Base-by-base conservation (phyloP, 1,140 invertebrate species). In the Pogonognathellus flavescens region DNA sequence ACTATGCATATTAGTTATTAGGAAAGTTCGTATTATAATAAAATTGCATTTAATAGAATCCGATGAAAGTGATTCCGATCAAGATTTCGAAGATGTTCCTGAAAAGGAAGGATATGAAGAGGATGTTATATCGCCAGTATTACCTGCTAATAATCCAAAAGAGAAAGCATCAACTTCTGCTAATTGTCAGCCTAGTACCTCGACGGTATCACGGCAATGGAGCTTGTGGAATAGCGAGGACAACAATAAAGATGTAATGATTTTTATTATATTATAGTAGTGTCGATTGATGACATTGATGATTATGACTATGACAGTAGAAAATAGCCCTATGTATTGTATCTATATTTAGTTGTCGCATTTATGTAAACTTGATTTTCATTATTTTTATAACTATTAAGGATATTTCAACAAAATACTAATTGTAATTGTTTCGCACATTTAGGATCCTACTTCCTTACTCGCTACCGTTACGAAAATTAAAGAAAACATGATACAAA, bases 51-150 rank as follows among this genome's bases (percentile, higher is more conserved):
- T 5, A 31, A 31, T 20, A 11, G 10, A 22, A 6, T 60, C 20
- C n/a, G 16, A 85, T 31, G 85, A 25, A 14, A 52, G 81, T 18
- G 50, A 84, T 49, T 88, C 88, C 49, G 91, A 91, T 80, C 88
- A 89, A 22, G 91, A 91, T 84, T 91, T 91, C 86, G 89, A 90
- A 88, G 90, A 90, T 57, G 91, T 91, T 0, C 83, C 89, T 53
- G 89, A 90, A 57, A 91, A 90, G 87, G 91, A 92, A 87, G 91
- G 91, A 20, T 91, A 89, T 89, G 92, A 92, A 87, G 85, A 88
- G 52, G 50, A 57, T n/a, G 88, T 49, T 14, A 55, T 86, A 14
- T 76, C 85, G 9, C 84, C 86, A 7, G 83, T 83, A 0, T 52
- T 82, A 3, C 13, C 25, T 81, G 3, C 9, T 66, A 20, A 31